These are phyloP conservation scores for Apis laboriosa DNA, from an alignment of 1,140 invertebrate species.

Conservation along the genomic window DNA sequence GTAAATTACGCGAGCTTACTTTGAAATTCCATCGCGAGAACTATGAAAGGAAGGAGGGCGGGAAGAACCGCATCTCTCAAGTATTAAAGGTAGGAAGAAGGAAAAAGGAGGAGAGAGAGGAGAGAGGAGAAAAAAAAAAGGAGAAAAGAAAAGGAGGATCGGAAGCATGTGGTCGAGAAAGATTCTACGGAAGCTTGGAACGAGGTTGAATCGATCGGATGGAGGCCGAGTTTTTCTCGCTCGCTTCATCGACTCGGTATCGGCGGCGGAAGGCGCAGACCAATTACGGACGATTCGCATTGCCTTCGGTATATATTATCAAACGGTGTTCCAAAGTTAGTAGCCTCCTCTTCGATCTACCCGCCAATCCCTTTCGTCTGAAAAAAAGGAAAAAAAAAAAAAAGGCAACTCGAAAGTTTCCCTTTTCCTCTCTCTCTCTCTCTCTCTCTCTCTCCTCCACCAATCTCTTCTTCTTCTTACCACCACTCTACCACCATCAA, in stretches of 20 bases:
- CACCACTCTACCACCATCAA: not conserved
- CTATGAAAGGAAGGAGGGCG: not conserved
- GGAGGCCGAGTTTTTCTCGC: slow-evolving; percentile 51
- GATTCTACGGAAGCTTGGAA: slow-evolving; percentile 9
- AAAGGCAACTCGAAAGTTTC: slow-evolving; percentile 1
- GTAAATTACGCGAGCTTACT: slow-evolving; percentile 56
- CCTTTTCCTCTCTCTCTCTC: not conserved
- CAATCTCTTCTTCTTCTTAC: not conserved
- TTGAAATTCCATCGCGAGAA: slow-evolving; percentile 16
- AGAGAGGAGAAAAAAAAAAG: not conserved
- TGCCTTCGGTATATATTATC: slow-evolving; percentile 61
- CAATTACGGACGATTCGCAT: slow-evolving; percentile 64
- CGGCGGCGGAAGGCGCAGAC: slow-evolving; percentile 41
- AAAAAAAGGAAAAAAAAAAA: not conserved
- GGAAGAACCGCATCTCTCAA: not conserved
- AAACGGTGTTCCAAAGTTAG: slow-evolving; percentile 61
- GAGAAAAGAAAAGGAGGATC: not conserved
- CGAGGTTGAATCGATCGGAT: slow-evolving; percentile 38
- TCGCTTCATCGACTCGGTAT: slow-evolving; percentile 47
- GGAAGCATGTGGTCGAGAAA: not conserved
- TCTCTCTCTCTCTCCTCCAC: not conserved
- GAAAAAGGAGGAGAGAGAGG: no score
- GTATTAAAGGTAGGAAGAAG: not conserved
- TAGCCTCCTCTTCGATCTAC: slow-evolving; percentile 59
- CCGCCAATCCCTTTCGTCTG: slow-evolving; percentile 19